Evolutionary conservation across 2,113 vertebrate genomes (phyloP).

Genomic region (Sarotherodon lohbergeri): DNA sequence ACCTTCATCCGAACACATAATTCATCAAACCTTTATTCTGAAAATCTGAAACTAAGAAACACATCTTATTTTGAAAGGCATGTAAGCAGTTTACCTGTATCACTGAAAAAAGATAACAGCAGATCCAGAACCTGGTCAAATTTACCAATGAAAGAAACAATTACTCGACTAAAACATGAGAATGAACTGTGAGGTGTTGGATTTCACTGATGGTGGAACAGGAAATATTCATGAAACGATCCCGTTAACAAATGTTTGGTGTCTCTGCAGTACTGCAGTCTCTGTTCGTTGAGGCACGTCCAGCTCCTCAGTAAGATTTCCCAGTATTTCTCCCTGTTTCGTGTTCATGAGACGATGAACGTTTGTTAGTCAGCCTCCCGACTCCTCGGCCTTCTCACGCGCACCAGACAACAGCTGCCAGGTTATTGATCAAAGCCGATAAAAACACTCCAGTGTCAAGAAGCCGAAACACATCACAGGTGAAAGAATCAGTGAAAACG

Average conservation of each 20-base stretch:
- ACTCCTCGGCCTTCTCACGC: neutral
- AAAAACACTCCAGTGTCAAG: neutral
- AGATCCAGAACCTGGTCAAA: neutral
- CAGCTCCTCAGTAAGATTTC: neutral
- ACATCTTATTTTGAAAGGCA: neutral
- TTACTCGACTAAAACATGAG: neutral
- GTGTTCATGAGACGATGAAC: neutral
- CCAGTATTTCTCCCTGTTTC: neutral
- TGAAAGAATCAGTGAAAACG: neutral
- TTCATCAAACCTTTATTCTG: neutral
- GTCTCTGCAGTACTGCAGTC: neutral
- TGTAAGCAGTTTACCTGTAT: neutral
- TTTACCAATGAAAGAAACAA: neutral
- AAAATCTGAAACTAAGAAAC: neutral
- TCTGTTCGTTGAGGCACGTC: neutral
- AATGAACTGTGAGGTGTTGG: neutral
- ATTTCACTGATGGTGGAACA: neutral
- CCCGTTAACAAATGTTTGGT: neutral
- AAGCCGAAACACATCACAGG: neutral
- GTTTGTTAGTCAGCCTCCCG: neutral
- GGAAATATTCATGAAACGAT: neutral
- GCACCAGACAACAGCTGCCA: neutral
- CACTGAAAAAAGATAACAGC: neutral
- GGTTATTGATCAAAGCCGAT: neutral
- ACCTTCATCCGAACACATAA: neutral